These are phyloP conservation scores for Platichthys stellatus DNA, from an alignment of 2,113 vertebrate genomes.

Conservation along the genomic window DNA sequence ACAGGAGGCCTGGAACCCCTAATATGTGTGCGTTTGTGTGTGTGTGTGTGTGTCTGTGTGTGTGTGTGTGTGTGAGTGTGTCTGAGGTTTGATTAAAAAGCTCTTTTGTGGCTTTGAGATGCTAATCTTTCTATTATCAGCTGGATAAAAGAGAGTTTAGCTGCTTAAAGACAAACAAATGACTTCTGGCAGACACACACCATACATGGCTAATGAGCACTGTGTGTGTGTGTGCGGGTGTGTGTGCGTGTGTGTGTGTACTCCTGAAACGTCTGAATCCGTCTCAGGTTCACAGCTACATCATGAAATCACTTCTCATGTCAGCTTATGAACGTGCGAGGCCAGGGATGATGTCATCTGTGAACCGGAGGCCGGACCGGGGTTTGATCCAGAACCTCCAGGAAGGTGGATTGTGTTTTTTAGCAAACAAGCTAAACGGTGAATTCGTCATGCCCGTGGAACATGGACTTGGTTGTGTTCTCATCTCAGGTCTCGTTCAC, in stretches of 20 bases:
- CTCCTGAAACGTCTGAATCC: conserved; percentile 58
- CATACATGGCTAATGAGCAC: conserved; percentile 62
- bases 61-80: conserved; percentile 28
- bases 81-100: conserved; percentile 67
- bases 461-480: no score
- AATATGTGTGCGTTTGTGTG: conserved; percentile 28
- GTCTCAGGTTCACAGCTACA: conserved; percentile 20
- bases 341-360: conserved; percentile 60
- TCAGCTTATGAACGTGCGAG: conserved; percentile 14
- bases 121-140: conserved; percentile 77
- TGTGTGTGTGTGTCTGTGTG: conserved; percentile 28
- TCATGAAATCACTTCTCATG: conserved; percentile 53
- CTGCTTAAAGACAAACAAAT: conserved; percentile 79
- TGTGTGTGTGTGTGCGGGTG: conserved; percentile 32
- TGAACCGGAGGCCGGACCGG: neutral
- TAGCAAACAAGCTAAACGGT: no score
- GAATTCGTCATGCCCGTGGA: no score
- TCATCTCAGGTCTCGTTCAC: no score
- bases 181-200: conserved; percentile 72
- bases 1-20: conserved; percentile 55
- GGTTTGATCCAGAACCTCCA: neutral
- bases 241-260: conserved; percentile 37
- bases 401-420: no score
- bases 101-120: conserved; percentile 73
- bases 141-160: conserved; percentile 74